Conservation (phyloP, 1,140 invertebrate genomes). For the Ruditapes philippinarum region DNA sequence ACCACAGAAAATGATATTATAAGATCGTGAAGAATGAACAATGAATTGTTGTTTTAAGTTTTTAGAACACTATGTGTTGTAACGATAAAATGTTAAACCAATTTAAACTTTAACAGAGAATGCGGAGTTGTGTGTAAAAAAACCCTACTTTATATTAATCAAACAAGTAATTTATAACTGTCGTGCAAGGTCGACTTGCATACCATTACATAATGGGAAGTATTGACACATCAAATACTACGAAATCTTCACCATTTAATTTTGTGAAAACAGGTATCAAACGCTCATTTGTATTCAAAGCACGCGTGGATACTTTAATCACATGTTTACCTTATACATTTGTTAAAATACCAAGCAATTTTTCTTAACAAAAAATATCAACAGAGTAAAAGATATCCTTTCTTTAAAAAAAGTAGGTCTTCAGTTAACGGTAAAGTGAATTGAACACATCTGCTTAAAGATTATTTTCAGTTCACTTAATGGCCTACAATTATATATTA, state of each 20-base stretch:
- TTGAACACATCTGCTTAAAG: neutral
- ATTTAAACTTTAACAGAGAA: too few species aligned
- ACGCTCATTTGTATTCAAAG: neutral
- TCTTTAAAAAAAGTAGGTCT: constrained; percentile 5
- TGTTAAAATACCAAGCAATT: neutral
- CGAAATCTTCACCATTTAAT: neutral
- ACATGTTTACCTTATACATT: constrained; percentile 13
- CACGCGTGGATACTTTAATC: neutral
- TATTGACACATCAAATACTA: constrained; percentile 8
- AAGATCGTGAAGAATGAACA: too few species aligned
- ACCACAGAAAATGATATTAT: too few species aligned
- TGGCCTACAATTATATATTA: neutral
- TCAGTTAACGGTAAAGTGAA: neutral
- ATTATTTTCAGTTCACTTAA: neutral
- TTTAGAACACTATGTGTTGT: too few species aligned
- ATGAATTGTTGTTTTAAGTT: too few species aligned
- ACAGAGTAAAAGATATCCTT: neutral
- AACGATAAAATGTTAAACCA: too few species aligned
- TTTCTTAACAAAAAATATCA: neutral
- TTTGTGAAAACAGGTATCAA: neutral
- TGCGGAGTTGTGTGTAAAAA: too few species aligned
- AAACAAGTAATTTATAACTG: too few species aligned
- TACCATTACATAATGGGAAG: neutral
- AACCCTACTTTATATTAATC: neutral
- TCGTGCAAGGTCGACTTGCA: too few species aligned